Evolutionary conservation across 2,113 vertebrate genomes (phyloP).

Genomic region (Cichladusa arquata): DNA sequence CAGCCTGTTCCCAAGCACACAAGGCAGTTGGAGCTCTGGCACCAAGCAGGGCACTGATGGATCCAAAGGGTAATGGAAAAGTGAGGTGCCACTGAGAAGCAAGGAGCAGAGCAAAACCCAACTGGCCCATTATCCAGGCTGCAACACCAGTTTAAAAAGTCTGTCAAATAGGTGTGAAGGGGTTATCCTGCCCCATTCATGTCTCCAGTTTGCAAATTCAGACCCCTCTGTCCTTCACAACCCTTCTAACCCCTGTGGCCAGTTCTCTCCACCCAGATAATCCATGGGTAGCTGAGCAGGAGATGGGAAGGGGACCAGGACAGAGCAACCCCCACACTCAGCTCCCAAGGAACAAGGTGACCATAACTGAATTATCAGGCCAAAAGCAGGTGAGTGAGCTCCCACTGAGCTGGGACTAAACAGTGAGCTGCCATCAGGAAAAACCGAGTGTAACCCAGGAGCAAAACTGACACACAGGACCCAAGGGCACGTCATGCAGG

Average conservation of each 20-base stretch:
- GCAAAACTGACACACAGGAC: accelerated
- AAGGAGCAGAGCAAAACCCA: neutral
- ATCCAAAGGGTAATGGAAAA: neutral
- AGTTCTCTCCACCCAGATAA: neutral
- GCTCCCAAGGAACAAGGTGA: neutral
- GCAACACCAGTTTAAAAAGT: neutral
- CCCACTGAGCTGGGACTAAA: neutral
- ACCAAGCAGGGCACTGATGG: neutral
- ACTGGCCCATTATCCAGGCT: neutral
- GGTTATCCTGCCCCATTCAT: neutral
- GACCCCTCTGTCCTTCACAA: neutral
- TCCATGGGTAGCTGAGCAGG: accelerated
- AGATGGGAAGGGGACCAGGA: neutral
- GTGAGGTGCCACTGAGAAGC: accelerated
- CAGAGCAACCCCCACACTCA: accelerated
- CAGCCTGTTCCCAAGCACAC: neutral
- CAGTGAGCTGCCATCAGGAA: neutral
- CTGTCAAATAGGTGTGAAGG: neutral
- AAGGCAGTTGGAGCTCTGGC: neutral
- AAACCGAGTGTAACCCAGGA: neutral
- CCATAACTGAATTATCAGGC: neutral
- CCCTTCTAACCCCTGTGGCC: accelerated
- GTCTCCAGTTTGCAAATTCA: neutral
- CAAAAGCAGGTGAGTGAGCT: neutral
- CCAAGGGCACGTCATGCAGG: accelerated